These are phyloP conservation scores for Grammomys dolichurus DNA, from an alignment of 2,113 vertebrate genomes.

Conservation along the genomic window DNA sequence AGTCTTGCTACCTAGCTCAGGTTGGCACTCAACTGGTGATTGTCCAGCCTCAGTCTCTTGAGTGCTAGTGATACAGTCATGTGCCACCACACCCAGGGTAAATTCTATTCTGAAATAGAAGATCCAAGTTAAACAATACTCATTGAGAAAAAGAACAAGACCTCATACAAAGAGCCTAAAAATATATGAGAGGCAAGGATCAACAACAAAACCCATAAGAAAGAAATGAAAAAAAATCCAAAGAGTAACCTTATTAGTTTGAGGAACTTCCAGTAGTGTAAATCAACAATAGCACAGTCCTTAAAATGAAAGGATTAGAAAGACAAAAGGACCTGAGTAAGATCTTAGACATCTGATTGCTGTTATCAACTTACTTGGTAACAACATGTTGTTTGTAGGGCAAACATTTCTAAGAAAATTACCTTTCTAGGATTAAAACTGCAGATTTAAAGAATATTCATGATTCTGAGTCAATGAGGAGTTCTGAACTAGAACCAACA, in stretches of 20 bases:
- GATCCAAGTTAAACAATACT: not conserved
- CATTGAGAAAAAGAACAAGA: not conserved
- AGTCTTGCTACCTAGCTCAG: not conserved
- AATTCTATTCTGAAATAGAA: not conserved
- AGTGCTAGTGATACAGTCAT: not conserved
- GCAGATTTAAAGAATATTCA: not conserved
- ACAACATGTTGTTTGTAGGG: not conserved
- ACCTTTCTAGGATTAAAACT: slow-evolving; percentile 33
- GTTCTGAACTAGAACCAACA: not conserved
- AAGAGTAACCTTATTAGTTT: slow-evolving; percentile 16
- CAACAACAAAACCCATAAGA: not conserved
- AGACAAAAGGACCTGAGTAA: slow-evolving; percentile 13
- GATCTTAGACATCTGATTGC: not conserved
- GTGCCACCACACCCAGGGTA: not conserved
- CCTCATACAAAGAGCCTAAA: not conserved
- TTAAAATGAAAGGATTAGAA: slow-evolving; percentile 29
- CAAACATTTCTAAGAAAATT: slow-evolving; percentile 11
- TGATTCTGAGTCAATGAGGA: not conserved
- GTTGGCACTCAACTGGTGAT: not conserved
- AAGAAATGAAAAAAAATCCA: not conserved
- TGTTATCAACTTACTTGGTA: not conserved
- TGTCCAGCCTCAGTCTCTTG: not conserved
- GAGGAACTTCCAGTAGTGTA: not conserved
- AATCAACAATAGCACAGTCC: not conserved
- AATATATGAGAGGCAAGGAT: not conserved